phyloP scores from a whole-genome alignment of 2,113 vertebrate genomes.

The Brachyistius frenatus region DNA sequence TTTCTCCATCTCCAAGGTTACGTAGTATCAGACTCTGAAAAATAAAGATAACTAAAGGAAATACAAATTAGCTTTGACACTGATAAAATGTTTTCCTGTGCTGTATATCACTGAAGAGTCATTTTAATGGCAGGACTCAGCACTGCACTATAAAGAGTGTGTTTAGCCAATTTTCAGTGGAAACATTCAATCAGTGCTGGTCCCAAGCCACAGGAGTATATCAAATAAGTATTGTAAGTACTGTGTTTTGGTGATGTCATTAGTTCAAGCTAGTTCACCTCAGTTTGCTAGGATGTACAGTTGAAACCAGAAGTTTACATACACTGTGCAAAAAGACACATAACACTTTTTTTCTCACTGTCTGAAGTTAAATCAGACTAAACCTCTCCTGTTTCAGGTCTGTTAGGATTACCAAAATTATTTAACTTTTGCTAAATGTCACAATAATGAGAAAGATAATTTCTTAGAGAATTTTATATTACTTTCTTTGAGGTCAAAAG shows the following conservation, averaged over 20 bases:
- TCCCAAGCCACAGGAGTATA: conserved; percentile 1
- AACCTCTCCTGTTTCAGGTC: too few species aligned
- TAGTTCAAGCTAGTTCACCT: conserved; percentile 33
- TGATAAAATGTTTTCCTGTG: not conserved
- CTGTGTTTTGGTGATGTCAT: conserved; percentile 38
- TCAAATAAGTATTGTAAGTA: not conserved
- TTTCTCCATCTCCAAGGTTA: not conserved
- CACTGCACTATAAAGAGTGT: not conserved
- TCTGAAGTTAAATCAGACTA: too few species aligned
- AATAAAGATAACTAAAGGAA: too few species aligned
- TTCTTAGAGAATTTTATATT: too few species aligned
- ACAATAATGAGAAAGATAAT: too few species aligned
- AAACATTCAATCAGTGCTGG: conserved; percentile 22
- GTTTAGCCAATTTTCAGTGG: not conserved
- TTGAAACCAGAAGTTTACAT: too few species aligned
- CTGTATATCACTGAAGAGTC: not conserved
- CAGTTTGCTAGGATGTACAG: conserved; percentile 22
- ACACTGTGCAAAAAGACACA: too few species aligned
- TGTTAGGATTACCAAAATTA: too few species aligned
- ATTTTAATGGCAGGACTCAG: not conserved
- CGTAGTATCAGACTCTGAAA: not conserved
- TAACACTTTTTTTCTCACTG: too few species aligned
- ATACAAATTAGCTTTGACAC: too few species aligned
- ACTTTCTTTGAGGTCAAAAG: too few species aligned
- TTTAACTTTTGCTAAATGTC: too few species aligned